A percentile compares a stretch with the other conserved stretches of the same genome.
These are phyloP conservation scores for Heliconius congener DNA, from an alignment of 1,140 invertebrate genomes.

Conservation along the genomic window DNA sequence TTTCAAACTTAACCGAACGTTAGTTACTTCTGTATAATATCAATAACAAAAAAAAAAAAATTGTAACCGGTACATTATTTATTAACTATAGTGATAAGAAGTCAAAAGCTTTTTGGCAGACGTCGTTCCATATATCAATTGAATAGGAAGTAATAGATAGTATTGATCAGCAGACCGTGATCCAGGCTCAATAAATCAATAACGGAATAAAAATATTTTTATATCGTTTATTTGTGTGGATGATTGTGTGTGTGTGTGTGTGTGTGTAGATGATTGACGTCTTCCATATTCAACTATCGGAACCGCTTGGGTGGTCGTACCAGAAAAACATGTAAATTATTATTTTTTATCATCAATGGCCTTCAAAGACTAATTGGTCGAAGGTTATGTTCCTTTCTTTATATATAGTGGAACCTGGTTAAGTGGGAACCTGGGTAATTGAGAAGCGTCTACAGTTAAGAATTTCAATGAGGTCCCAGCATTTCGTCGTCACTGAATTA, in stretches of 20 bases:
- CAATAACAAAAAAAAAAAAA: neutral
- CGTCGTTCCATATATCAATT: constrained; percentile 18
- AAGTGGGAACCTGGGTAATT: no score
- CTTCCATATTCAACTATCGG: constrained; percentile 21
- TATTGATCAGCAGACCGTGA: constrained; percentile 15
- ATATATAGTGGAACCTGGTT: no score
- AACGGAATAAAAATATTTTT: constrained; percentile 29
- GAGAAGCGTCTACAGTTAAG: no score
- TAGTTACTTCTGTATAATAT: neutral
- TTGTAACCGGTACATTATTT: neutral
- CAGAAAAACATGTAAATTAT: neutral
- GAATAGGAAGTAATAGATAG: constrained; percentile 16
- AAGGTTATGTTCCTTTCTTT: neutral
- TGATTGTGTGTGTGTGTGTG: constrained; percentile 18
- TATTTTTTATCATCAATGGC: neutral
- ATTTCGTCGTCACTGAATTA: no score
- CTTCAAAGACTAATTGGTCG: neutral
- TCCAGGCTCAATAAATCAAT: constrained; percentile 35
- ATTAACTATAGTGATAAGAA: neutral
- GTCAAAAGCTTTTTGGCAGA: constrained; percentile 36
- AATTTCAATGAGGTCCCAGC: no score
- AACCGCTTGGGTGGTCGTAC: constrained; percentile 15
- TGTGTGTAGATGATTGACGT: constrained; percentile 36
- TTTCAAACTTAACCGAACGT: neutral
- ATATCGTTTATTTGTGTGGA: constrained; percentile 22